Conservation (phyloP, 2,888 invertebrate genomes). For the Opisthograptis luteolata region DNA sequence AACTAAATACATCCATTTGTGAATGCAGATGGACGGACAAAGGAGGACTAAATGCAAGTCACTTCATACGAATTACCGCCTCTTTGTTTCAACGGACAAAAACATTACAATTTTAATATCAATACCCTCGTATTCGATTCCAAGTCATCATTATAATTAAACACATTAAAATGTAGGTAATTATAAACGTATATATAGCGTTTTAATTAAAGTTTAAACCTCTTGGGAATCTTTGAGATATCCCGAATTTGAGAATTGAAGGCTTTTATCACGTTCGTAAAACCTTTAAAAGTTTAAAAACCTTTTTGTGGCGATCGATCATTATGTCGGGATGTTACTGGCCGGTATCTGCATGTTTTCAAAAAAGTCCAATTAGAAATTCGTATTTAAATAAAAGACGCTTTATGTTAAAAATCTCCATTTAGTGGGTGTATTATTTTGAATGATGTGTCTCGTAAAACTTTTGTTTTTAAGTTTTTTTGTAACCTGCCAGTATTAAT, state of each 20-base stretch:
- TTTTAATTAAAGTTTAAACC: slow-evolving; percentile 69
- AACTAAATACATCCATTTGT: slow-evolving; percentile 68
- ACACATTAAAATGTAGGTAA: slow-evolving; percentile 61
- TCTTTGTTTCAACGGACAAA: slow-evolving; percentile 79
- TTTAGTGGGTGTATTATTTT: too few relatives aligned
- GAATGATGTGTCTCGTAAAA: not conserved
- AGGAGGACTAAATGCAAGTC: slow-evolving; percentile 75
- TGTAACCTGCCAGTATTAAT: not conserved
- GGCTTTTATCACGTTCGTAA: slow-evolving; percentile 43
- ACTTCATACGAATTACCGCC: slow-evolving; percentile 79
- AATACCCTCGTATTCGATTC: slow-evolving; percentile 63
- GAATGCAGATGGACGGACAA: slow-evolving; percentile 71
- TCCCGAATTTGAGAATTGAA: slow-evolving; percentile 49
- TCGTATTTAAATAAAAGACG: slow-evolving; percentile 21
- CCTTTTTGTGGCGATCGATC: slow-evolving; percentile 39
- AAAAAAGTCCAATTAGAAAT: slow-evolving; percentile 31
- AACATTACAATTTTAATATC: slow-evolving; percentile 67
- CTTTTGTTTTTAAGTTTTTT: not conserved
- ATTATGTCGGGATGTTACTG: slow-evolving; percentile 38
- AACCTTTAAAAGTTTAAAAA: slow-evolving; percentile 32
- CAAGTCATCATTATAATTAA: slow-evolving; percentile 57
- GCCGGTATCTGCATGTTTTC: slow-evolving; percentile 35
- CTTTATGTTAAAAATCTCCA: too few relatives aligned
- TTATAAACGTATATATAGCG: slow-evolving; percentile 59
- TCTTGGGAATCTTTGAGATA: slow-evolving; percentile 44